Evolutionary conservation across 2,797 vertebrate species (phyloP).

Genomic region (Chloroceryle amazona): DNA sequence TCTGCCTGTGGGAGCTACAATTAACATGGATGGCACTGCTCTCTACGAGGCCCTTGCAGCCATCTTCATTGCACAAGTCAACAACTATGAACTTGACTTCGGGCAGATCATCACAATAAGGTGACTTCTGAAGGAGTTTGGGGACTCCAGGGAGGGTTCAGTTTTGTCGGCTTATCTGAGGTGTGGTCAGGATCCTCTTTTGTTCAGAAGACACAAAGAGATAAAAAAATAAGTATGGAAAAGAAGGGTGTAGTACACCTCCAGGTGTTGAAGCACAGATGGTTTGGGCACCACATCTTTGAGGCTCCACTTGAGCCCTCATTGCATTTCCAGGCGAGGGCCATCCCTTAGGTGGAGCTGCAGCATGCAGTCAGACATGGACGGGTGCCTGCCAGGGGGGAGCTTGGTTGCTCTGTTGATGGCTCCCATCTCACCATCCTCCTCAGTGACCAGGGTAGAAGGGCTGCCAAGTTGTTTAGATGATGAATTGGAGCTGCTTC

Average conservation of each 20-base stretch:
- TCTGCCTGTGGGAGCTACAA: slow-evolving; percentile 95
- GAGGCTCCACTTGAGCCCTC: background rate
- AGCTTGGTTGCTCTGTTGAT: background rate
- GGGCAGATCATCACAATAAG: slow-evolving; percentile 98
- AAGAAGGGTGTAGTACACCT: background rate
- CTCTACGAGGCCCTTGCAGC: slow-evolving; percentile 96
- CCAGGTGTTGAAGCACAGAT: background rate
- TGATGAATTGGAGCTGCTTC: background rate
- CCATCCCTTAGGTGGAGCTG: background rate
- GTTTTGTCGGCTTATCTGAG: background rate
- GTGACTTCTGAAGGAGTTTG: slow-evolving; percentile 72
- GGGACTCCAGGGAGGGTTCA: background rate
- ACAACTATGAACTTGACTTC: slow-evolving; percentile 95
- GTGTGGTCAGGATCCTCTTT: background rate
- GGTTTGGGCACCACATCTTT: background rate
- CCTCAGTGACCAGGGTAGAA: background rate
- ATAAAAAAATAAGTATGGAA: background rate
- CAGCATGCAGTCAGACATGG: background rate
- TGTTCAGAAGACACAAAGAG: background rate
- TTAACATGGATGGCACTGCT: slow-evolving; percentile 98
- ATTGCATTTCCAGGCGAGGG: background rate
- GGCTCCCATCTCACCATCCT: background rate
- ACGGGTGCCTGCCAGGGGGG: background rate
- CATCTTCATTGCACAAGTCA: slow-evolving; percentile 98
- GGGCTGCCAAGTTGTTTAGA: background rate